phyloP scores from a whole-genome alignment of 2,797 vertebrate genomes.

The Limnodromus scolopaceus region DNA sequence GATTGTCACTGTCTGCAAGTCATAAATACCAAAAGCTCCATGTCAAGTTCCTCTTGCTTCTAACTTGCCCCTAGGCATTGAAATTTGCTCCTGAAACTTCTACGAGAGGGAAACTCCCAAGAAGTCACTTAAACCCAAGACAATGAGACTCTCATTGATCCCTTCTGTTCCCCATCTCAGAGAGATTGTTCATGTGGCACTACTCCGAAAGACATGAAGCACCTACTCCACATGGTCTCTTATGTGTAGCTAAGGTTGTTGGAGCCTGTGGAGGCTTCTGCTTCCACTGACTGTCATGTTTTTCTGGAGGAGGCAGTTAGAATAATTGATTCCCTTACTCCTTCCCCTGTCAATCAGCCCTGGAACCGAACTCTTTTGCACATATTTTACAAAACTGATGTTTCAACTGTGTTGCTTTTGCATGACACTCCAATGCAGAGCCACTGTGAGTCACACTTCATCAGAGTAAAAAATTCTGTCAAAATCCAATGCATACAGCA shows the following conservation, averaged over 20 bases:
- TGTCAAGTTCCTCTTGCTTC: background rate
- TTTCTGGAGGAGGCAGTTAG: background rate
- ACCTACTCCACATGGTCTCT: background rate
- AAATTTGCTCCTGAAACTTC: background rate
- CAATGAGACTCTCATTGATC: background rate
- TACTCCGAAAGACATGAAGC: background rate
- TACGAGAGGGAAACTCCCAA: background rate
- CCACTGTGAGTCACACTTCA: background rate
- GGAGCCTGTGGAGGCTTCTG: background rate
- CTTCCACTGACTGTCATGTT: background rate
- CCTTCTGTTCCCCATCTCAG: background rate
- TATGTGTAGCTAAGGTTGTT: background rate
- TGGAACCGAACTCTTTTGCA: background rate
- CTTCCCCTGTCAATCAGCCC: background rate
- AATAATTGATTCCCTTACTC: background rate
- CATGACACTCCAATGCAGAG: background rate
- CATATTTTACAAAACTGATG: background rate
- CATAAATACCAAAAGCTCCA: background rate
- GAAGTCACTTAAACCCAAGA: background rate
- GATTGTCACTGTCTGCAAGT: background rate
- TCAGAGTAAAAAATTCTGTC: background rate
- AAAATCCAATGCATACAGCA: background rate
- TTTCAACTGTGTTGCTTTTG: background rate
- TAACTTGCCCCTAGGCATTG: background rate
- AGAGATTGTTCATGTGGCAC: background rate